A percentile compares a stretch with the other conserved stretches of the same genome.
These are phyloP conservation scores for Pimpla rufipes DNA, from an alignment of 2,888 invertebrate species.

Conservation along the genomic window DNA sequence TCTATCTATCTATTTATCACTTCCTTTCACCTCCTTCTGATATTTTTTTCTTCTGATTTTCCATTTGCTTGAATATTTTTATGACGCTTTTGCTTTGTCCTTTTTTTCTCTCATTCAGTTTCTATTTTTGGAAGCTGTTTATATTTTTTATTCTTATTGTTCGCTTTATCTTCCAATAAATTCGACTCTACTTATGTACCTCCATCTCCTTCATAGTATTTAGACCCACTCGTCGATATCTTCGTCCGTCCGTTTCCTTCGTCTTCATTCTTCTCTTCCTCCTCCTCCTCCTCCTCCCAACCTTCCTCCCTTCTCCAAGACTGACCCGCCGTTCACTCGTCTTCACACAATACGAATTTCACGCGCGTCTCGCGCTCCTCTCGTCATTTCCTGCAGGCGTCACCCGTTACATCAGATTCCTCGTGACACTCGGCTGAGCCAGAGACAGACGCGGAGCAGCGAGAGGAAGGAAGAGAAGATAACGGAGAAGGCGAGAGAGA, in stretches of 20 bases:
- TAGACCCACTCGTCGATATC: slow-evolving; percentile 5
- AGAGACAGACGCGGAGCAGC: slow-evolving; percentile 13
- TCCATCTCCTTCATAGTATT: too few relatives aligned
- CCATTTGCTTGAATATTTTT: too few relatives aligned
- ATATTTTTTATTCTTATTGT: too few relatives aligned
- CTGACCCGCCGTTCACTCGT: slow-evolving; percentile 27
- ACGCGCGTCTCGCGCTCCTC: neutral
- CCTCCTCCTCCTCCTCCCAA: neutral
- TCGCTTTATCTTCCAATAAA: too few relatives aligned
- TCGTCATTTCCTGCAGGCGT: slow-evolving; percentile 68
- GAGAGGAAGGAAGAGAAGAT: slow-evolving; percentile 57
- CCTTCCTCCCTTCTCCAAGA: too few relatives aligned
- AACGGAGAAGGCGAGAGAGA: slow-evolving; percentile 44
- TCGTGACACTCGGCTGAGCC: slow-evolving; percentile 61
- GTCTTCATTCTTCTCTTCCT: neutral
- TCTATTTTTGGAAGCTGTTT: too few relatives aligned
- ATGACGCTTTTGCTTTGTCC: too few relatives aligned
- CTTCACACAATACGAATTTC: neutral
- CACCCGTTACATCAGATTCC: slow-evolving; percentile 72
- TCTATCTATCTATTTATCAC: too few relatives aligned
- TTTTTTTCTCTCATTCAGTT: too few relatives aligned
- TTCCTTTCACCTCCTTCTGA: too few relatives aligned
- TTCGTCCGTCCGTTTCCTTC: neutral
- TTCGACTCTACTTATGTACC: too few relatives aligned
- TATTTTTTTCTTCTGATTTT: too few relatives aligned